Conservation (phyloP, 2,113 vertebrate genomes). For the Pimephales promelas region DNA sequence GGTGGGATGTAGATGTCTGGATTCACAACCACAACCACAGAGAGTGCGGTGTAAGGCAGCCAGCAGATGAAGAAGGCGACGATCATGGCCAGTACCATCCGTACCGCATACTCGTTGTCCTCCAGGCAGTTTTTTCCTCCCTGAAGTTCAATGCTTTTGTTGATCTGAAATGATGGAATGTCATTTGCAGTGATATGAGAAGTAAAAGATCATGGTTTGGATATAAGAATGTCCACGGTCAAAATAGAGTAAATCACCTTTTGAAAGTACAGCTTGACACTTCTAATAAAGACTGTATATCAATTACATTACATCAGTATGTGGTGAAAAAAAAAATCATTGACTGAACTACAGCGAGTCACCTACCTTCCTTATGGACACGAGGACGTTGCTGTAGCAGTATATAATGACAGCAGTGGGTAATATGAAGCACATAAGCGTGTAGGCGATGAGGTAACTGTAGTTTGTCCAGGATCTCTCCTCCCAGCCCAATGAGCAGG, state of each 20-base stretch:
- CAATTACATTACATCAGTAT: too few species aligned
- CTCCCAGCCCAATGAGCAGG: constrained; percentile 72
- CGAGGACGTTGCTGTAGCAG: constrained; percentile 70
- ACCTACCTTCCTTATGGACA: constrained; percentile 61
- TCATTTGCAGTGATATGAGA: not conserved
- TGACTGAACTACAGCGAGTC: not conserved
- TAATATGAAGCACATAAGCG: constrained; percentile 68
- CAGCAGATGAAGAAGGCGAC: constrained; percentile 75
- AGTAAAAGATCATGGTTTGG: too few species aligned
- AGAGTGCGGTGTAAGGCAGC: constrained; percentile 74
- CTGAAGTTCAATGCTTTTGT: constrained; percentile 74
- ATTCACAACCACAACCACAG: constrained; percentile 71
- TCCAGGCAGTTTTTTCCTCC: constrained; percentile 68
- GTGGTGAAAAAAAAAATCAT: too few species aligned
- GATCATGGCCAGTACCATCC: constrained; percentile 75
- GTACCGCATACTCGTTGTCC: constrained; percentile 69
- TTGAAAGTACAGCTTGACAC: too few species aligned
- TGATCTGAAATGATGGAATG: constrained; percentile 63
- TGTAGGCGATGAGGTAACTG: constrained; percentile 75
- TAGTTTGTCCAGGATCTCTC: constrained; percentile 70
- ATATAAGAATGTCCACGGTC: too few species aligned
- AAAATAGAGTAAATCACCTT: too few species aligned
- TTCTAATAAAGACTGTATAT: too few species aligned
- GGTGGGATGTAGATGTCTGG: constrained; percentile 74
- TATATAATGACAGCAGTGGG: constrained; percentile 68